Base-by-base conservation (phyloP, 2,888 invertebrate species). In the Noctua fimbriata region DNA sequence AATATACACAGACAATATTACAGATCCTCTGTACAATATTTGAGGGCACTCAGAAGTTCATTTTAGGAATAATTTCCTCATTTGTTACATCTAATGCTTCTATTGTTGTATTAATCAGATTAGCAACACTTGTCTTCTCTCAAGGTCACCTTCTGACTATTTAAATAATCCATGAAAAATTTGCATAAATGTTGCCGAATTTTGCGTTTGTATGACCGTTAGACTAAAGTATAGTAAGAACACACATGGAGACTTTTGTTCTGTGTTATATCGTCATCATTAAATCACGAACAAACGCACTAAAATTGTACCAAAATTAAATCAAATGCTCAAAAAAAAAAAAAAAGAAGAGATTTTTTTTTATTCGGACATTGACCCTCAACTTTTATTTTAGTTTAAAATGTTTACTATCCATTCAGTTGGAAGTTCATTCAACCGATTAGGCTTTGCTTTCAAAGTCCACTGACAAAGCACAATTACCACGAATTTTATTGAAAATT, bases 21-120 rank as follows among this genome's bases (percentile, higher is more conserved):
- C 41, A 49, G 47, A 24, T 36, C 16, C 4, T 49, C 49, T 41
- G 9, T 75, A n/a, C 18, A 36, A 75, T 44, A 55, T n/a, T 18
- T 16, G 32, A 47, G 41, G 7, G 32, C 66, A 77, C 67, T 18
- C 41, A 36, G 36, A 47, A 49, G 49, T 76, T 24, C 2, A 70
- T 58, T 63, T 65, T 32, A 49, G 28, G 47, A 24, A 73, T 80
- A 69, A 74, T 81, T 55, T 69, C 47, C 36, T 69, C 28, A 55
- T 80, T 73, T 6, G 47, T 69, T 47, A 24, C 63, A 24, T 69
- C 16, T 49, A 63, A 63, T 73, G n/a, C 6, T 32, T 21, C 66
- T 77, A 66, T 77, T 73, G 74, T 79, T 32, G 18, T 28, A 74
- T 74, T 12, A 32, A 49, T 79, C 52, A 47, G 32, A 55, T 71